Conservation (phyloP, 2,888 invertebrate species). For the Trachelus iudaicus region DNA sequence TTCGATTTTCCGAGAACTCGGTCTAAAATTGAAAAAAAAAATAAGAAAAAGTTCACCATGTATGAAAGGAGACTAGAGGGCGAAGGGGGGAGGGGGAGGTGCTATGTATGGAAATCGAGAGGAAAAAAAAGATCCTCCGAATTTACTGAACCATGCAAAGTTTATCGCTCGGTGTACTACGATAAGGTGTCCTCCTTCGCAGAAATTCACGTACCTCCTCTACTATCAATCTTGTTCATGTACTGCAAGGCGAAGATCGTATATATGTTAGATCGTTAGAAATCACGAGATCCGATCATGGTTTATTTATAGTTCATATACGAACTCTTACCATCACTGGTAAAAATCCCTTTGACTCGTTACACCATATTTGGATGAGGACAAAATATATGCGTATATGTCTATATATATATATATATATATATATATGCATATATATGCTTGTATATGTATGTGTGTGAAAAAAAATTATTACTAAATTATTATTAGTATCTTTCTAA, state of each 20-base stretch:
- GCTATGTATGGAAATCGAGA: background rate
- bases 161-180: constrained; percentile 49
- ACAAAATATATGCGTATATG: constrained; percentile 13
- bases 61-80: background rate
- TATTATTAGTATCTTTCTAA: constrained; percentile 21
- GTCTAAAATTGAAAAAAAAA: background rate
- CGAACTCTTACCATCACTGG: background rate
- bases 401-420: constrained; percentile 23
- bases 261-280: background rate
- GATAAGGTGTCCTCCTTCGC: constrained; percentile 32
- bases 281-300: background rate
- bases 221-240: background rate
- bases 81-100: too few species aligned
- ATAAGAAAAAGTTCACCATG: background rate
- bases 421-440: too few species aligned
- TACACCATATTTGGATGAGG: constrained; percentile 19
- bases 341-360: constrained; percentile 8
- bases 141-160: constrained; percentile 49
- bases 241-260: background rate
- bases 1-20: background rate
- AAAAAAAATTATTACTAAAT: too few species aligned
- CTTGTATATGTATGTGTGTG: background rate
- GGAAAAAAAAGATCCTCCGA: constrained; percentile 29
- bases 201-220: constrained; percentile 3
- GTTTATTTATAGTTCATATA: background rate